Evolutionary conservation across 2,888 invertebrate genomes (phyloP).

Genomic region (Acleris cristana): DNA sequence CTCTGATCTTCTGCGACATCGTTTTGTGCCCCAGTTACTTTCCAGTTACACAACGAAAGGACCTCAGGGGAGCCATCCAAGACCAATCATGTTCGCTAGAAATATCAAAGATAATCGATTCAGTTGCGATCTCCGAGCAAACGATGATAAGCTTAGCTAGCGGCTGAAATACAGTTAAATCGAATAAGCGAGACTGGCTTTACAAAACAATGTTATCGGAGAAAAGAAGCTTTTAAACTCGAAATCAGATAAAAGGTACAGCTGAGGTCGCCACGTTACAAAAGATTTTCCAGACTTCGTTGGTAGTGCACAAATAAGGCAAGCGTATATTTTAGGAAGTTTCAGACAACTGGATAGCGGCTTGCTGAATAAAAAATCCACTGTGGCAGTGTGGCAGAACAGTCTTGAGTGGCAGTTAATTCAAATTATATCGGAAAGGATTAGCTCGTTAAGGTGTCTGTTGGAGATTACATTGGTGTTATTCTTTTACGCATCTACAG

Average conservation of each 20-base stretch:
- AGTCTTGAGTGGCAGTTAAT: background rate
- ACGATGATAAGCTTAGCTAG: slow-evolving; percentile 35
- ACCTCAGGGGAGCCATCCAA: slow-evolving; percentile 26
- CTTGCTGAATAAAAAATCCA: background rate
- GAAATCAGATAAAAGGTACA: slow-evolving; percentile 22
- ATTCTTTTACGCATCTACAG: too few relatives aligned
- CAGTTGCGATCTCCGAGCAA: slow-evolving; percentile 30
- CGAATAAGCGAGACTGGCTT: slow-evolving; percentile 20
- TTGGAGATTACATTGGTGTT: background rate
- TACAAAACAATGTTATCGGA: slow-evolving; percentile 23
- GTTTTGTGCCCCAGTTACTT: slow-evolving; percentile 35
- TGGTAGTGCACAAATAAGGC: slow-evolving; percentile 17
- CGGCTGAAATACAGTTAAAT: slow-evolving; percentile 23
- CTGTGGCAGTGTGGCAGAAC: background rate
- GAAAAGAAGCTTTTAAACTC: slow-evolving; percentile 16
- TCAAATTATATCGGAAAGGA: slow-evolving; percentile 2
- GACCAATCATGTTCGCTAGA: slow-evolving; percentile 37
- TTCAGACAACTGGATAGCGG: background rate
- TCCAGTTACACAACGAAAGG: slow-evolving; percentile 23
- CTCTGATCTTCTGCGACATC: slow-evolving; percentile 22
- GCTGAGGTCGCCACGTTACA: slow-evolving; percentile 4
- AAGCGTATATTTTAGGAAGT: slow-evolving; percentile 17
- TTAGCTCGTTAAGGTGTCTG: slow-evolving; percentile 10
- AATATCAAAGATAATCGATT: slow-evolving; percentile 38
- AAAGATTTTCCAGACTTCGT: slow-evolving; percentile 4